These are phyloP conservation scores for Catharus bicknelli DNA, from an alignment of 2,113 vertebrate species.

Conservation along the genomic window DNA sequence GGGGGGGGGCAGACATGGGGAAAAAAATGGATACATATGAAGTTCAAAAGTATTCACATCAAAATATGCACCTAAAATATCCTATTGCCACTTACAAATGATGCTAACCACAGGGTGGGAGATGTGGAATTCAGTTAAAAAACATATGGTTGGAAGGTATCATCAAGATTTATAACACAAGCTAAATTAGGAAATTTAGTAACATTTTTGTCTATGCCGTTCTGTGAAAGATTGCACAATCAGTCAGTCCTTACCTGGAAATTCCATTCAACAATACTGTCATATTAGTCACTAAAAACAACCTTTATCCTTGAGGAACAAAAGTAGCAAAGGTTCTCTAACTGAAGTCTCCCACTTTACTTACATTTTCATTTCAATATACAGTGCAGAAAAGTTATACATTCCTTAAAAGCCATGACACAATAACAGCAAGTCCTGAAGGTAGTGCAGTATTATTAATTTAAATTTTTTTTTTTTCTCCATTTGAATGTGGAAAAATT, in stretches of 20 bases:
- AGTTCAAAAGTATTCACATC: background rate
- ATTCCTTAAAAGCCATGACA: background rate
- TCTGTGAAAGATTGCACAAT: background rate
- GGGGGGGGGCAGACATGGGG: fast-evolving
- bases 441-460: background rate
- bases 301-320: background rate
- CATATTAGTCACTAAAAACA: background rate
- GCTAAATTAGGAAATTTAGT: background rate
- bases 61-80: background rate
- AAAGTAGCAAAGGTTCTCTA: background rate
- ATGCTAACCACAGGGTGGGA: background rate
- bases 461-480: background rate
- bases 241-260: background rate
- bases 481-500: background rate
- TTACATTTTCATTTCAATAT: background rate
- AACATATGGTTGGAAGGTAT: background rate
- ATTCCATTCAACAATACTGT: background rate
- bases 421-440: background rate
- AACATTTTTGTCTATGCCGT: background rate
- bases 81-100: background rate
- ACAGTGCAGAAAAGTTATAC: background rate
- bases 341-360: background rate
- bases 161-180: background rate
- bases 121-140: background rate
- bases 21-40: background rate